Base-by-base conservation (phyloP, 1,140 invertebrate species). In the Caenorhabditis brenneri region DNA sequence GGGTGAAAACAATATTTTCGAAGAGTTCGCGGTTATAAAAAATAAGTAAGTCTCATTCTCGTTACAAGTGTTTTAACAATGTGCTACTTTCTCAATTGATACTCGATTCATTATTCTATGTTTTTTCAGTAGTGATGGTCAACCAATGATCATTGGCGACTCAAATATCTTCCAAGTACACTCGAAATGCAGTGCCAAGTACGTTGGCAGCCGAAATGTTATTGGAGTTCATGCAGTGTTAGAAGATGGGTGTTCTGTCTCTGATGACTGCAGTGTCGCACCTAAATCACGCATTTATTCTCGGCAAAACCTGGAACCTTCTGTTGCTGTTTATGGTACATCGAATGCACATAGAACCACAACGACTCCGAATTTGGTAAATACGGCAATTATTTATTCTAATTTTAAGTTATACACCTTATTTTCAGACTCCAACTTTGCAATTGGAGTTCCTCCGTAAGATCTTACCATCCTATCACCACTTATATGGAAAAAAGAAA, bases 391-490 rank as follows among this genome's bases (percentile, higher is more conserved):
- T 42, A 27, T 39, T 51, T 49, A 5, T 79, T 31, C n/a, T n/a
- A n/a, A n/a, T 74, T 22, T 36, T 24, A 5, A 24, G 24, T 22
- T 9, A 27, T 27, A 0, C 10, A 22, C 9, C 2, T 5, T n/a
- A n/a, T 55, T 48, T 83, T 86, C 92, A 95, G 93, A 94, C 95
- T 49, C 96, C 97, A 92, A 93, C 94, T 3, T 92, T 96, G n/a
- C 96, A 97, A 91, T 92, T 97, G 49, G 96, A 98, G 89, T 97
- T 95, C 88, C 92, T 98, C 0, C 94, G 94, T 33, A 97, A 96
- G 92, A 94, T 97, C 74, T 92, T 98, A 87, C 96, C 96, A 2
- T 97, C 96, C 89, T 98, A 97, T 90, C 96, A 98, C 91, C 94
- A 86, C n/a, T 29, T 78, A 6, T 84, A 49, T 58, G 51, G 29